Percentiles rank a stretch among this genome's conserved stretches.
Evolutionary conservation across 1,140 invertebrate species (phyloP).

Genomic region (Drosophila watanabei): DNA sequence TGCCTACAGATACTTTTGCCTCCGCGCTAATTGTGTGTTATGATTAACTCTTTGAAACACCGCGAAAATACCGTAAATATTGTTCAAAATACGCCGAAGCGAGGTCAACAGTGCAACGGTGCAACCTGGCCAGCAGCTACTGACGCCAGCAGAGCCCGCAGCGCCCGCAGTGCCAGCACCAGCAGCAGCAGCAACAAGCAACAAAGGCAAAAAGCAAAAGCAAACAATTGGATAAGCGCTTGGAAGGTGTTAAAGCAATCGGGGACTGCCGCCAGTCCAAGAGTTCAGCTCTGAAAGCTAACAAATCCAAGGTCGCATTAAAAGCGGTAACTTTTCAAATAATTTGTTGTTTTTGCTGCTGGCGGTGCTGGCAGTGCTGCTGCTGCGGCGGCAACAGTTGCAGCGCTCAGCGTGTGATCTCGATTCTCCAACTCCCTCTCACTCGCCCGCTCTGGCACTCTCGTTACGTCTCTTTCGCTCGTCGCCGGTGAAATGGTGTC

Average conservation of each 20-base stretch:
- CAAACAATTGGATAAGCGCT: slow-evolving; percentile 74
- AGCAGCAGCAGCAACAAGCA: slow-evolving; percentile 38
- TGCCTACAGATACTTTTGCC: slow-evolving; percentile 20
- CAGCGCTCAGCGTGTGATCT: slow-evolving; percentile 45
- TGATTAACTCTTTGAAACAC: not conserved
- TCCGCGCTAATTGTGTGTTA: slow-evolving; percentile 24
- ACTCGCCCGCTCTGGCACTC: slow-evolving; percentile 9
- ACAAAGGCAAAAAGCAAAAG: slow-evolving; percentile 54
- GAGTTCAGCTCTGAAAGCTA: slow-evolving; percentile 35
- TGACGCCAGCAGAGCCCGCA: slow-evolving; percentile 22
- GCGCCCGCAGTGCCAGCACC: not conserved
- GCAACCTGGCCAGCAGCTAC: slow-evolving; percentile 12
- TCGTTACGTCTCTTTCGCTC: slow-evolving; percentile 32
- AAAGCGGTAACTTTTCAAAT: slow-evolving; percentile 11
- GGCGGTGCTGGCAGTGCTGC: slow-evolving; percentile 7
- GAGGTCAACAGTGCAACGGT: not conserved
- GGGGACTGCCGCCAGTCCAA: slow-evolving; percentile 22
- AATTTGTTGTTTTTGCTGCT: slow-evolving; percentile 7
- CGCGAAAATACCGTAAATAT: slow-evolving; percentile 32
- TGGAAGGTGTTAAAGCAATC: slow-evolving; percentile 27
- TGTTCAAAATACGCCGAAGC: not conserved
- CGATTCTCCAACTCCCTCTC: slow-evolving; percentile 23
- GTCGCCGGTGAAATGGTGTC: slow-evolving; percentile 62
- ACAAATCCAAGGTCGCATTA: slow-evolving; percentile 38
- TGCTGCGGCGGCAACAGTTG: slow-evolving; percentile 28